phyloP scores from a whole-genome alignment of 1,140 invertebrate genomes.

The Heliconius hermathena region DNA sequence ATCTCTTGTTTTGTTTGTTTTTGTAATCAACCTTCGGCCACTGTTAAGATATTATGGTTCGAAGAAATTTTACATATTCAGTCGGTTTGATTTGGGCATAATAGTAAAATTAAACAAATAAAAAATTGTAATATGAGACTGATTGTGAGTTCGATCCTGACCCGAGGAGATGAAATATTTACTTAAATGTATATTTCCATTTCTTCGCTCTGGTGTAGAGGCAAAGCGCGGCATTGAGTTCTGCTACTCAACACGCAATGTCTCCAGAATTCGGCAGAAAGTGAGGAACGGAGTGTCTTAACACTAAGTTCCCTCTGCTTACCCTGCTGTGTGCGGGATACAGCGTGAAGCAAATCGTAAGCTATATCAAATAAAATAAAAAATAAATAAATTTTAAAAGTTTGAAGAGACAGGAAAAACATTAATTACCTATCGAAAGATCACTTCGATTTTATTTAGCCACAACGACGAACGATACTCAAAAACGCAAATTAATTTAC shows the following conservation, averaged over 20 bases:
- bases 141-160: too few species aligned
- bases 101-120: too few species aligned
- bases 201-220: too few species aligned
- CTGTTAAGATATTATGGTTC: constrained; percentile 20
- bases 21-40: constrained; percentile 54
- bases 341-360: too few species aligned
- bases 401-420: not conserved
- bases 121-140: not conserved
- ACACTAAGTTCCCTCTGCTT: too few species aligned
- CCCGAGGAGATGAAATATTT: too few species aligned
- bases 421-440: not conserved
- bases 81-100: not conserved
- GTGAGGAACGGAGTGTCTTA: too few species aligned
- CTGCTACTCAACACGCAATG: too few species aligned
- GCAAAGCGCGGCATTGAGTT: too few species aligned
- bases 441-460: not conserved
- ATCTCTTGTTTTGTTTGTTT: constrained; percentile 64
- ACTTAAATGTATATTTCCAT: too few species aligned
- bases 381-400: not conserved
- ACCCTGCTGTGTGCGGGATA: too few species aligned
- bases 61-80: constrained; percentile 31
- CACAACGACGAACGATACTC: not conserved
- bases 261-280: too few species aligned
- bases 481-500: not conserved
- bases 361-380: not conserved